A percentile compares a stretch with the other conserved stretches of the same genome.
These are phyloP conservation scores for Platichthys flesus DNA, from an alignment of 2,113 vertebrate genomes.

Conservation along the genomic window DNA sequence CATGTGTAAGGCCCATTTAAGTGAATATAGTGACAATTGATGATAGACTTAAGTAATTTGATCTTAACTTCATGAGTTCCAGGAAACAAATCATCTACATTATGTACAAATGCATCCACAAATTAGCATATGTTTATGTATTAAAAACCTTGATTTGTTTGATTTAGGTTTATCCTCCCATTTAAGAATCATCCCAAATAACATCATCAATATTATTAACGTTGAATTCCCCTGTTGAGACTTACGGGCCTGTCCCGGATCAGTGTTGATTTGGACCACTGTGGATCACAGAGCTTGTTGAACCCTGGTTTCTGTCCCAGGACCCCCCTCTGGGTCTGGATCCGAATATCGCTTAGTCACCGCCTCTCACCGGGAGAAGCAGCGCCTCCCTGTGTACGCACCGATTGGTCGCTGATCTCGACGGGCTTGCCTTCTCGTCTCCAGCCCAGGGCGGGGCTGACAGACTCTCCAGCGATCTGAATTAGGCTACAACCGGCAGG, in stretches of 20 bases:
- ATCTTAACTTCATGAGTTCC: not conserved
- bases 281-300: not conserved
- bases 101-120: no score
- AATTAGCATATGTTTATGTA: no score
- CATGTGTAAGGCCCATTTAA: not conserved
- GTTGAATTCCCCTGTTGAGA: no score
- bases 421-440: constrained; percentile 59
- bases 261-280: not conserved
- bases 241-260: no score
- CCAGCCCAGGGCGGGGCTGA: constrained; percentile 80
- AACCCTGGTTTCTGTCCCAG: not conserved
- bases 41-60: not conserved
- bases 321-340: not conserved
- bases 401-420: constrained; percentile 66
- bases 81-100: not conserved
- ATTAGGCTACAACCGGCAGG: constrained; percentile 74
- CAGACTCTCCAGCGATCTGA: constrained; percentile 62
- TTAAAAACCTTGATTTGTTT: not conserved
- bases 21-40: no score
- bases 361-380: constrained; percentile 42
- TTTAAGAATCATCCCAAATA: no score
- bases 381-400: constrained; percentile 64
- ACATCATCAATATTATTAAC: no score
- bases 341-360: constrained; percentile 77
- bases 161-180: not conserved